Evolutionary conservation across 2,113 vertebrate genomes (phyloP).

Genomic region (Silurus meridionalis): DNA sequence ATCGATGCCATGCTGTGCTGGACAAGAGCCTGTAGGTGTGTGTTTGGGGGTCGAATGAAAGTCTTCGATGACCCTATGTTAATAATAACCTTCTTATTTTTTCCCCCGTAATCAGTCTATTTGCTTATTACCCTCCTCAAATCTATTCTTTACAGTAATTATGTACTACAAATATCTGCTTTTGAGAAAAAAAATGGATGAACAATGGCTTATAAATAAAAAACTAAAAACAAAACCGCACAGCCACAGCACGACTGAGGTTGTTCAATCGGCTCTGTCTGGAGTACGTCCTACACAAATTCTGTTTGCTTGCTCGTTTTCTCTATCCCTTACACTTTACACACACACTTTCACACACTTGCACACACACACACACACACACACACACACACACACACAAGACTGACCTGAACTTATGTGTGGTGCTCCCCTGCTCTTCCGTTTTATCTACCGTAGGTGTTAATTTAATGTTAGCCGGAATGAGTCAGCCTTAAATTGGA

Average conservation of each 20-base stretch:
- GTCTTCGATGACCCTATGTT: not conserved
- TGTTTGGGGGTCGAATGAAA: constrained; percentile 7
- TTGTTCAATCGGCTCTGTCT: constrained; percentile 33
- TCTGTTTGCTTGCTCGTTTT: constrained; percentile 6
- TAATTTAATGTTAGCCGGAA: not conserved
- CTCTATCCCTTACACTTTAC: constrained; percentile 5
- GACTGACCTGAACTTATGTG: not conserved
- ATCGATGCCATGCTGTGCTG: constrained; percentile 30
- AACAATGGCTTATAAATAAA: not conserved
- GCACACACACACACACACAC: constrained; percentile 31
- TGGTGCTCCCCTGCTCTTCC: not conserved
- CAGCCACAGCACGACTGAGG: not conserved
- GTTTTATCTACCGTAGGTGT: constrained; percentile 14
- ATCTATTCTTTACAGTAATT: not conserved
- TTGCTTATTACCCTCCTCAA: not conserved
- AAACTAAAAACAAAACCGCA: too few relatives aligned
- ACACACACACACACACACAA: constrained; percentile 37
- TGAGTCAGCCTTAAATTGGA: constrained; percentile 2
- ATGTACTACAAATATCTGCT: not conserved
- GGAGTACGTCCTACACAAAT: constrained; percentile 45
- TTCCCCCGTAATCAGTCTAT: too few relatives aligned
- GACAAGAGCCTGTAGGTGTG: constrained; percentile 21
- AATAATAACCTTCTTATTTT: not conserved
- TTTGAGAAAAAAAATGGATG: not conserved
- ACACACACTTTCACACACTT: constrained; percentile 25